These are phyloP conservation scores for Leptogaster cylindrica DNA, from an alignment of 2,888 invertebrate species.

Conservation along the genomic window DNA sequence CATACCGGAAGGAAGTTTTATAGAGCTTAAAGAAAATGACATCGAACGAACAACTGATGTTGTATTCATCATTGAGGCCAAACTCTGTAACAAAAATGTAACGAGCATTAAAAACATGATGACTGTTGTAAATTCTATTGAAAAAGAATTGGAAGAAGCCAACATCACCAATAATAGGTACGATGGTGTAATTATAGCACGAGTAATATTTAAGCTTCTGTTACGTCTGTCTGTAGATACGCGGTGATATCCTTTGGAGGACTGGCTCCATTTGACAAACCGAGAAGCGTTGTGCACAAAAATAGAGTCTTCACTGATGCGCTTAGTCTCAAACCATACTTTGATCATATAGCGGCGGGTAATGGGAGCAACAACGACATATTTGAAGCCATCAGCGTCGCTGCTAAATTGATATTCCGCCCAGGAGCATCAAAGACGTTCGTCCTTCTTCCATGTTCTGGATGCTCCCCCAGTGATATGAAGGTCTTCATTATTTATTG, in stretches of 20 bases:
- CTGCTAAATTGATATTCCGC: slow-evolving; percentile 76
- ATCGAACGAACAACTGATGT: slow-evolving; percentile 79
- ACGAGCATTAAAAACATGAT: slow-evolving; percentile 72
- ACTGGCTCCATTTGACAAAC: slow-evolving; percentile 72
- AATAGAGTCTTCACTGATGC: slow-evolving; percentile 70
- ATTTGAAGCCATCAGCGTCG: slow-evolving; percentile 77
- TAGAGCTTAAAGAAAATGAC: slow-evolving; percentile 66
- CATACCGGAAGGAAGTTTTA: slow-evolving; percentile 78
- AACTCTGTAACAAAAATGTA: slow-evolving; percentile 78
- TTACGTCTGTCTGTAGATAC: slow-evolving; percentile 66
- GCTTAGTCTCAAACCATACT: slow-evolving; percentile 70
- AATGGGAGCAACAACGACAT: slow-evolving; percentile 68
- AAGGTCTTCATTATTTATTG: slow-evolving; percentile 62
- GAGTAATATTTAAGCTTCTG: not conserved
- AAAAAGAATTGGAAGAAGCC: slow-evolving; percentile 71
- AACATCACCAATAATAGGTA: slow-evolving; percentile 74
- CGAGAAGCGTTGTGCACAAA: slow-evolving; percentile 76
- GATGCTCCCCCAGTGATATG: slow-evolving; percentile 73
- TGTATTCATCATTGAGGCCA: slow-evolving; percentile 88
- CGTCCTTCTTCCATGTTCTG: slow-evolving; percentile 79
- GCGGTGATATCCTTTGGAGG: slow-evolving; percentile 85
- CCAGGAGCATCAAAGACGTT: slow-evolving; percentile 84
- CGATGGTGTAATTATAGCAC: too few species aligned
- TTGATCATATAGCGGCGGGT: slow-evolving; percentile 74
- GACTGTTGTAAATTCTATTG: slow-evolving; percentile 70